Evolutionary conservation across 1,140 invertebrate species (phyloP), one percentile per base, ranked within the genome.

Genomic region (Drosophila saltans): DNA sequence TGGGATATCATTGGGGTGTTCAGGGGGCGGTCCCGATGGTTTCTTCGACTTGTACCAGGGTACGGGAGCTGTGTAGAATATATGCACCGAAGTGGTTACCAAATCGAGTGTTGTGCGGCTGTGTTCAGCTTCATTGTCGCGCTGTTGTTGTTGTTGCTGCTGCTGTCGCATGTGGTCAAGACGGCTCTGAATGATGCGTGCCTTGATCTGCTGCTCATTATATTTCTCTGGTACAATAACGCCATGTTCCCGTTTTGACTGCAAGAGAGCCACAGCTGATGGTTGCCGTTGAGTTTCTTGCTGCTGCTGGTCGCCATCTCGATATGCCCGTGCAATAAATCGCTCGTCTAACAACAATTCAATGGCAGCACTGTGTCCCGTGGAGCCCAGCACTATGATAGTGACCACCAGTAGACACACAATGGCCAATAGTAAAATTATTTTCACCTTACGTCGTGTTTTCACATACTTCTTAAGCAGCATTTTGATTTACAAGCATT

Each of bases 211-310:
- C 28, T 86, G 86, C 60, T 92, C 92, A 40, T 92, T 80, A 43
- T 92, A 92, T 66, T 92, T 92, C 43, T 92, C 92, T 0, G 91
- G 91, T 59, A 92, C 86, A 78, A 92, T 92, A 28, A 85, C 59
- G 30, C 85, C 89, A 64, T 88, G 64, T 48, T 91, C 80, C 2
- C 81, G 78, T 21, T 75, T 79, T 0, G 90, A 59, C 41, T 90
- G 69, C 16, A 91, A 58, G 28, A 91, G 36, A 8, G 62, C 48
- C 1, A 76, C 72, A 5, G 80, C 57, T 43, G 59, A 59, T 8
- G 64, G 45, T 36, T 58, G 52, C 24, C 2, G 33, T 56, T 59
- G 75, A 30, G 64, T 72, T 68, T 57, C 57, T 66, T 56, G 60
- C 57, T 68, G 64, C 62, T 41, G 45, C 6, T 58, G 33, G 16